A percentile compares a stretch with the other conserved stretches of the same genome.
phyloP scores from a whole-genome alignment of 1,140 invertebrate genomes.

The Trichoplusia ni region DNA sequence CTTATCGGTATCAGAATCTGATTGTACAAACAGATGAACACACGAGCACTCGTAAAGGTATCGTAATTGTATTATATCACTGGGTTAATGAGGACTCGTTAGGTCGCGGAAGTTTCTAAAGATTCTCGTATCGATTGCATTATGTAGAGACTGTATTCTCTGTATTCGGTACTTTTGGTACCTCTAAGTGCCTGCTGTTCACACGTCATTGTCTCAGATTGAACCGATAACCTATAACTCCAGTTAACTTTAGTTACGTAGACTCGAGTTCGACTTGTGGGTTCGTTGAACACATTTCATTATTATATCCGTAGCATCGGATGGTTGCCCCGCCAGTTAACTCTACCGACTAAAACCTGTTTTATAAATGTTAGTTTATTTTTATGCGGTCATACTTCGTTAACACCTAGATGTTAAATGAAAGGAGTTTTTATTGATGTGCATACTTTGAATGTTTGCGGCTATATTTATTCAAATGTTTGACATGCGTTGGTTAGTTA shows the following conservation, averaged over 20 bases:
- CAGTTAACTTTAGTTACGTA: background rate
- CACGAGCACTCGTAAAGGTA: background rate
- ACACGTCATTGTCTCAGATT: slow-evolving; percentile 11
- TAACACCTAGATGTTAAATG: no score
- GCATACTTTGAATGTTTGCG: no score
- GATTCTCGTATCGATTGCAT: background rate
- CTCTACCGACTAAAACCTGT: slow-evolving; percentile 8
- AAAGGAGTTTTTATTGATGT: no score
- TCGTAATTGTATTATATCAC: slow-evolving; percentile 9
- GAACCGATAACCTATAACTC: slow-evolving; percentile 16
- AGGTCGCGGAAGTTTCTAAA: background rate
- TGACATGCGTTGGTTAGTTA: no score
- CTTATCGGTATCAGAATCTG: background rate
- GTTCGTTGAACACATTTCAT: slow-evolving; percentile 18
- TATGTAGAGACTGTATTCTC: no score
- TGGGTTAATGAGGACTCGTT: background rate
- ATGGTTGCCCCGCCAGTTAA: slow-evolving; percentile 2
- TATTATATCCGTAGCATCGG: slow-evolving; percentile 9
- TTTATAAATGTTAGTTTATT: slow-evolving; percentile 3
- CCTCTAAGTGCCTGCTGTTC: background rate
- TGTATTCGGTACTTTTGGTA: background rate
- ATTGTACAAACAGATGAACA: background rate
- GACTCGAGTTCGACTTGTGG: background rate
- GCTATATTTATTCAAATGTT: no score
- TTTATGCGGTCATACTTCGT: background rate